A percentile compares a stretch with the other conserved stretches of the same genome.
phyloP scores from a whole-genome alignment of 2,797 vertebrate species.

The Apodemus agrarius region DNA sequence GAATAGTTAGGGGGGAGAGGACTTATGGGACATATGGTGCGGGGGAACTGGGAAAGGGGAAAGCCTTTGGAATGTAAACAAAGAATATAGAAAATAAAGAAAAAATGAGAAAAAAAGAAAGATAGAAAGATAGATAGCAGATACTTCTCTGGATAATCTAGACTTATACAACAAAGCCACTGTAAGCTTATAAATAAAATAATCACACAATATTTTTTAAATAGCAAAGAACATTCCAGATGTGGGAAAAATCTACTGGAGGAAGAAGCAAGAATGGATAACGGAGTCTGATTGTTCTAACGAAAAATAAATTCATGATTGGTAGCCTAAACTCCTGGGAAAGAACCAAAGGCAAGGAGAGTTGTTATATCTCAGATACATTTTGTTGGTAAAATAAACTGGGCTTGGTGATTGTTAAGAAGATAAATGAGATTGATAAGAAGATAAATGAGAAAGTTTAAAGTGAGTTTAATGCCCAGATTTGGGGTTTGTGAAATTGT shows the following conservation, averaged over 20 bases:
- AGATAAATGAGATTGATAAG: neutral
- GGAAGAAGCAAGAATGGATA: neutral
- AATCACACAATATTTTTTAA: neutral
- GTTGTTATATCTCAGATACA: neutral
- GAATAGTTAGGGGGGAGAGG: too few species aligned
- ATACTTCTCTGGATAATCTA: neutral
- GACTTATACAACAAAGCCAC: neutral
- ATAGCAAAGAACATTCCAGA: constrained; percentile 13
- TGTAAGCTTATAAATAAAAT: neutral
- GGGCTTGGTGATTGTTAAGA: constrained; percentile 1
- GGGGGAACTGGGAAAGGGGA: too few species aligned
- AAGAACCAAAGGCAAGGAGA: neutral
- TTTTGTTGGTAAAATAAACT: constrained; percentile 17
- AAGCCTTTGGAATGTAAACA: too few species aligned
- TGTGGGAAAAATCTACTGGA: constrained; percentile 6
- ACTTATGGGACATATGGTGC: too few species aligned
- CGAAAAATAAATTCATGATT: neutral
- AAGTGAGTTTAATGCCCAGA: neutral
- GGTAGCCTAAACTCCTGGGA: neutral
- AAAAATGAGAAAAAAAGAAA: too few species aligned
- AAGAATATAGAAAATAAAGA: too few species aligned
- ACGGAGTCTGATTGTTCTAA: neutral
- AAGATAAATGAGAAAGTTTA: neutral
- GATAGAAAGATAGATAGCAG: neutral
- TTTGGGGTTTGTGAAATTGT: neutral